A percentile compares a stretch with the other conserved stretches of the same genome.
Conservation (phyloP, 2,113 vertebrate genomes). For the Parus major region DNA sequence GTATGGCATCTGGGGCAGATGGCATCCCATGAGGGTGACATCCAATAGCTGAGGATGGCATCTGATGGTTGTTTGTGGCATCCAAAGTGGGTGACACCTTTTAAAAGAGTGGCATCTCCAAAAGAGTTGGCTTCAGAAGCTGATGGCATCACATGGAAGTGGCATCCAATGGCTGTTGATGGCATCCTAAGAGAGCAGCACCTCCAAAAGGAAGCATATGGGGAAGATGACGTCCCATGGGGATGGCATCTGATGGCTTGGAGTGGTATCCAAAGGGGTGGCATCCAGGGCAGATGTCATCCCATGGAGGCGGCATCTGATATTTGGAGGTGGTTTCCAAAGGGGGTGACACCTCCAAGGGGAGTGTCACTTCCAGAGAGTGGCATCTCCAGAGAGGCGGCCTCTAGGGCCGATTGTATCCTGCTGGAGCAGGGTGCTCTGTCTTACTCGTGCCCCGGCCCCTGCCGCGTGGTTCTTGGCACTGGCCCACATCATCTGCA, state of each 20-base stretch:
- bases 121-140: neutral
- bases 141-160: neutral
- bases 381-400: neutral
- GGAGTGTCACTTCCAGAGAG: neutral
- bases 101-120: neutral
- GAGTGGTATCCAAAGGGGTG: neutral
- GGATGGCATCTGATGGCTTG: neutral
- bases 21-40: neutral
- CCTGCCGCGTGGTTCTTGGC: conserved; percentile 35
- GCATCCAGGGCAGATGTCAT: neutral
- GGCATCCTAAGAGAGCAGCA: neutral
- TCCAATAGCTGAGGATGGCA: neutral
- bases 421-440: neutral
- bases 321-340: neutral
- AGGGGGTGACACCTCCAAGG: neutral
- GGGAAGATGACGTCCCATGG: neutral
- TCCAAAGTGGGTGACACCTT: neutral
- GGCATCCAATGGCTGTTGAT: neutral
- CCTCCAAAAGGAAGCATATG: neutral
- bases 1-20: neutral
- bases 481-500: conserved; percentile 68
- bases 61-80: neutral
- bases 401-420: neutral
- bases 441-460: neutral
- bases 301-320: neutral